phyloP scores from a whole-genome alignment of 2,797 vertebrate genomes.

The Molothrus ater region DNA sequence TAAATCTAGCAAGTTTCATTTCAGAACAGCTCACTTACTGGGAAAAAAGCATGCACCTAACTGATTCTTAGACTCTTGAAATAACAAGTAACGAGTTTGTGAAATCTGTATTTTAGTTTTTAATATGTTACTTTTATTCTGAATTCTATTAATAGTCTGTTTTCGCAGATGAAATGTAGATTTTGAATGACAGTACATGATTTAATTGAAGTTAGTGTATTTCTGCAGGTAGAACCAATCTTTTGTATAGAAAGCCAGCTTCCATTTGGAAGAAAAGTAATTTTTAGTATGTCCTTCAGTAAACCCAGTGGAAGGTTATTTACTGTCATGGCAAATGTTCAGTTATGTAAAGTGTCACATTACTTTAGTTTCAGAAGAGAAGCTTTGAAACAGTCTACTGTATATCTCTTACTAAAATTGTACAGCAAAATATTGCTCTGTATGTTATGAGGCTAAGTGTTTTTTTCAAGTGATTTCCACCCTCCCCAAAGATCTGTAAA shows the following conservation, averaged over 20 bases:
- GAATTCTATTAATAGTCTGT: background rate
- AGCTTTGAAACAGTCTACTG: conserved; percentile 7
- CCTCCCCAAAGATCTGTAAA: background rate
- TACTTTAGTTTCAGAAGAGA: conserved; percentile 60
- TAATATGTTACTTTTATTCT: background rate
- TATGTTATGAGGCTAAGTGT: background rate
- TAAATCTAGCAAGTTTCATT: background rate
- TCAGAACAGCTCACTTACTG: background rate
- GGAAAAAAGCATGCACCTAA: background rate
- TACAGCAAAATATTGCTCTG: background rate
- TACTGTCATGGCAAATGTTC: conserved; percentile 52
- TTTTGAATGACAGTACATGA: background rate
- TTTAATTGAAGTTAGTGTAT: background rate
- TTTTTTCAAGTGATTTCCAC: background rate
- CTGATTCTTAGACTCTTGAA: background rate
- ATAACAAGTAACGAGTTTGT: background rate
- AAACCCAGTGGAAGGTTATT: conserved; percentile 47
- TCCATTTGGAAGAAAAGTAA: background rate
- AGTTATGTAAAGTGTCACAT: conserved; percentile 66
- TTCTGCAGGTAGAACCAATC: background rate
- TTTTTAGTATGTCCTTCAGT: conserved; percentile 42
- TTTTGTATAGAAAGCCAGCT: background rate
- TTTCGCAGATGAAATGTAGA: background rate
- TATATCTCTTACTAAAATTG: conserved; percentile 33
- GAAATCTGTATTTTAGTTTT: background rate